Evolutionary conservation across 2,888 invertebrate genomes (phyloP), one percentile per base, ranked within the genome.

Genomic region (Rhagium mordax): DNA sequence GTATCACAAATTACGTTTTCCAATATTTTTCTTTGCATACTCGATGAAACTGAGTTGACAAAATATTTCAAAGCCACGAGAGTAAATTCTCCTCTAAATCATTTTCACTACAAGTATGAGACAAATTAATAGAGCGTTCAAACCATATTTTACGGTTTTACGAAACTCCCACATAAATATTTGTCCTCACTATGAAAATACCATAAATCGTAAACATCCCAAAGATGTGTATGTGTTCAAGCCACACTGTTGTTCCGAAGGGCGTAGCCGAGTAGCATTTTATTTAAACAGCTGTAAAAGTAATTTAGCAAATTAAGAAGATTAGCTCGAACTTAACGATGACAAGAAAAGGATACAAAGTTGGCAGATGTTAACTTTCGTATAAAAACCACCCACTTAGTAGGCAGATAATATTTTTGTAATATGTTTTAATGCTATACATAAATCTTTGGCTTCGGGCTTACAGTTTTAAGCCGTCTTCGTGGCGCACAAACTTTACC

Each of bases 241-340:
- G 41, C 57, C 57, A 27, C 67, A 47, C 47, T 53, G 55, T 57
- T 41, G 20, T 57, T 57, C 48, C 24, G n/a, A 53, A 57, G 67
- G 67, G 67, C 67, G 67, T 67, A 57, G 13, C 67, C 67, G 10
- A 57, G 55, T 29, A 21, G 27, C 57, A 41, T 78, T 74, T 77
- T 84, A 83, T 84, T 84, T 84, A 79, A 79, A 83, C 84, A 84
- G 84, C 82, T 84, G 84, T 79, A 78, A 80, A 80, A 80, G 79
- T 81, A 82, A 81, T 81, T 81, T 81, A 80, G 79, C 81, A 81
- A 83, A 81, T 79, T 81, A 75, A 76, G 77, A 75, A 76, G 80
- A 81, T 78, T 75, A 76, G 71, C 72, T 72, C 60, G 65, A 76
- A 68, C 48, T 73, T 75, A n/a, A 55, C 53, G 70, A 64, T 70